Evolutionary conservation across 2,113 vertebrate species (phyloP).

Genomic region (Gopherus evgoodei): DNA sequence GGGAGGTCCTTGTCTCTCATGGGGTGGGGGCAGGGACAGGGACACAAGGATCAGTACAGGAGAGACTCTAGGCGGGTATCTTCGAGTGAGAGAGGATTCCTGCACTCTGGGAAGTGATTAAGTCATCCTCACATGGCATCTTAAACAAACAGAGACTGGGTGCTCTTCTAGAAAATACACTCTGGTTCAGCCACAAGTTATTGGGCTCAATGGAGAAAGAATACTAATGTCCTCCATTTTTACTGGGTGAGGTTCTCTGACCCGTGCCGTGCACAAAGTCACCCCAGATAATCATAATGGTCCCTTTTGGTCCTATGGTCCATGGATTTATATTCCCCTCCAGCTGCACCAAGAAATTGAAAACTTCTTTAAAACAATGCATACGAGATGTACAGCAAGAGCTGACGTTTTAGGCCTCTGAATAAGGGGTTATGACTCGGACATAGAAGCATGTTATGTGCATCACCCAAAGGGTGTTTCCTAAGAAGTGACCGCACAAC

Average conservation of each 20-base stretch:
- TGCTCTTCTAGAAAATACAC: not conserved
- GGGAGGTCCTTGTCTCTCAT: not conserved
- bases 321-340: not conserved
- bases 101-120: not conserved
- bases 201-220: not conserved
- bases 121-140: not conserved
- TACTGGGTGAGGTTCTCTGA: constrained; percentile 5
- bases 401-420: not conserved
- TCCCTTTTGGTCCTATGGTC: not conserved
- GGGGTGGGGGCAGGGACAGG: no score
- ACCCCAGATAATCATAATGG: constrained; percentile 10
- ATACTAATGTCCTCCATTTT: not conserved
- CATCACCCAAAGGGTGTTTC: not conserved
- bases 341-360: constrained; percentile 1
- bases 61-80: not conserved
- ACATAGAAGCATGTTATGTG: not conserved
- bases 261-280: not conserved
- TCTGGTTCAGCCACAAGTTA: not conserved
- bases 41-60: not conserved
- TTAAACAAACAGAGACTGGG: not conserved
- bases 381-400: constrained; percentile 27
- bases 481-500: not conserved
- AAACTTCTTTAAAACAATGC: not conserved
- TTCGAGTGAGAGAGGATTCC: not conserved
- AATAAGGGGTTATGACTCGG: not conserved